Evolutionary conservation across 2,888 invertebrate genomes (phyloP), one percentile per base, ranked within the genome.

Genomic region (Pachliopta kotzebuea): DNA sequence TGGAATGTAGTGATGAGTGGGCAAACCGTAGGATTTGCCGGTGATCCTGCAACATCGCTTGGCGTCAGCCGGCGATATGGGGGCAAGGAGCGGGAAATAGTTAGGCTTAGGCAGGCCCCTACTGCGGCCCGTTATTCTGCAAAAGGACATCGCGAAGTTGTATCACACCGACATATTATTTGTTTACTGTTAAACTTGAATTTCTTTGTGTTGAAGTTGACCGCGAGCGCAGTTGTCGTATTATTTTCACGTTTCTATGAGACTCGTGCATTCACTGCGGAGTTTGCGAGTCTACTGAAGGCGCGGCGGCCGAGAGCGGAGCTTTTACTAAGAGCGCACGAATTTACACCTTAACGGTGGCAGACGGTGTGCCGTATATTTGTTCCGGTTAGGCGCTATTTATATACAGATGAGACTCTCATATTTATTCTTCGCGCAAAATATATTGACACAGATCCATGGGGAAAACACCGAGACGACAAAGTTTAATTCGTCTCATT

Each of bases 31-130:
- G 49, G 96, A 95, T 80, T 96, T 96, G 65, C 96, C 95, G 58
- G 96, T 96, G 74, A 96, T 95, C 72, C 95, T 94, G 85, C 96
- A 96, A 81, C 95, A 94, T 68, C 96, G 93, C 76, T 95, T 94
- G 1, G 96, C 96, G 78, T 96, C 96, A n/a, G 95, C 96, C 18
- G 96, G 96, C 58, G 96, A 96, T 68, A 96, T 94, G 4, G 96
- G 96, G 56, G 96, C 95, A 71, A 96, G 90, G 60, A 96, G 90
- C 23, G 96, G 96, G 77, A 96, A 95, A 81, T 96, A 96, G 84
- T 96, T 96, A 62, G 96, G 96, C 79, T 96, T 95, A 61, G 96
- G 96, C 76, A 96, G 93, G 76, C 95, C 94, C 74, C 95, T 93
- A 84, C 96, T 95, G 82, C 94, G 94, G 75, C 96, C 95, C 67